Evolutionary conservation across 2,888 invertebrate genomes (phyloP).

Genomic region (Leptinotarsa rubiginosa): DNA sequence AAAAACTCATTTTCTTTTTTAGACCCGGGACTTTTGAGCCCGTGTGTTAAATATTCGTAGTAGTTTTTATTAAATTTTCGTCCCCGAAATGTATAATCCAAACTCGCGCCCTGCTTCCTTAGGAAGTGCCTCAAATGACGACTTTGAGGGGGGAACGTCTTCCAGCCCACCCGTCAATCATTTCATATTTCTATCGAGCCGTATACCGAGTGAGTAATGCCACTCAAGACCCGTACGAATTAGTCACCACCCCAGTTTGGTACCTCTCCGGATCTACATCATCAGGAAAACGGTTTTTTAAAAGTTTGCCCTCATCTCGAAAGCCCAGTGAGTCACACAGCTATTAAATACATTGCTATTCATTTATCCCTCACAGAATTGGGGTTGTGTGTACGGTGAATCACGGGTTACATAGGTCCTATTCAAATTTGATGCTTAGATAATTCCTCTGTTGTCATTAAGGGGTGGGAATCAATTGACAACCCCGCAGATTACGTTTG

Average conservation of each 20-base stretch:
- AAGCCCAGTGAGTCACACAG: constrained; percentile 38
- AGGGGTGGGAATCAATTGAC: constrained; percentile 35
- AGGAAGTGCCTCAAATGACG: background rate
- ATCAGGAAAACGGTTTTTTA: constrained; percentile 41
- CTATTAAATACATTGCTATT: constrained; percentile 43
- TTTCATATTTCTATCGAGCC: constrained; percentile 30
- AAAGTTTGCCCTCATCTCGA: constrained; percentile 41
- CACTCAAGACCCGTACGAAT: constrained; percentile 30
- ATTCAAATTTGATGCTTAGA: constrained; percentile 46
- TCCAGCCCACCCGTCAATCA: constrained; percentile 29
- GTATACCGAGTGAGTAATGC: constrained; percentile 33
- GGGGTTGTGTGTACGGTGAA: constrained; percentile 41
- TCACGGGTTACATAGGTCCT: constrained; percentile 42
- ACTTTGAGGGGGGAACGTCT: background rate
- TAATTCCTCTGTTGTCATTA: constrained; percentile 38
- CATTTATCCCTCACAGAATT: constrained; percentile 45
- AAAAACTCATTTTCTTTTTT: too few relatives aligned
- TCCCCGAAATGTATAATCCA: too few relatives aligned
- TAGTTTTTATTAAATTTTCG: too few relatives aligned
- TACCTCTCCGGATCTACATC: constrained; percentile 30
- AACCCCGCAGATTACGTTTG: constrained; percentile 32
- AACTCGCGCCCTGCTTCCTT: background rate
- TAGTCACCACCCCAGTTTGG: constrained; percentile 41
- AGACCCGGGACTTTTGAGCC: too few relatives aligned
- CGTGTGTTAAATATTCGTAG: too few relatives aligned